These are phyloP conservation scores for Limanda limanda DNA, from an alignment of 2,113 vertebrate species.

Conservation along the genomic window DNA sequence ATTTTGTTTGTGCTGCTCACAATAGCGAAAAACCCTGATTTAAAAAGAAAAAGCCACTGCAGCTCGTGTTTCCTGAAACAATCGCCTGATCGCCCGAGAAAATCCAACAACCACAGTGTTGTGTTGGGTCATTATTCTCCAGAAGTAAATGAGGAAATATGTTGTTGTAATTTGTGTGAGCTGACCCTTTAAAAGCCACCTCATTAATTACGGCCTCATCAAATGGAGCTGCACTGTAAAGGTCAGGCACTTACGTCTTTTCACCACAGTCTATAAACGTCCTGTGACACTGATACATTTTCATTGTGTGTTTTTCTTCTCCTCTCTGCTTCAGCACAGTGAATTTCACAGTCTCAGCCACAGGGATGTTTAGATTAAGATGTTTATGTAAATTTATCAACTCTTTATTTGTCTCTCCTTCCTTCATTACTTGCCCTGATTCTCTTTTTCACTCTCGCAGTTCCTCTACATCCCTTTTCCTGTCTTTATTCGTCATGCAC, in stretches of 20 bases:
- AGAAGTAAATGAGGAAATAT: background rate
- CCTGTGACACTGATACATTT: background rate
- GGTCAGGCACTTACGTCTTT: conserved; percentile 22
- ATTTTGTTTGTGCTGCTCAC: background rate
- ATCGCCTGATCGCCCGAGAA: background rate
- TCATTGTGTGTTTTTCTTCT: background rate
- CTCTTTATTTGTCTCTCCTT: conserved; percentile 19
- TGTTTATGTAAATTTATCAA: conserved; percentile 43
- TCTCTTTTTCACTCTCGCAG: conserved; percentile 48
- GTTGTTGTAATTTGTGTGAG: conserved; percentile 15
- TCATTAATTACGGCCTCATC: conserved; percentile 33
- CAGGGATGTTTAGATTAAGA: too few species aligned
- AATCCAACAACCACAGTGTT: background rate
- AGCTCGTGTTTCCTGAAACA: background rate
- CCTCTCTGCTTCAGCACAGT: background rate
- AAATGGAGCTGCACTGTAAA: conserved; percentile 23
- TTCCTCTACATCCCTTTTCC: conserved; percentile 3
- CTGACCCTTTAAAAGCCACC: conserved; percentile 15
- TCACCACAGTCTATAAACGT: conserved; percentile 13
- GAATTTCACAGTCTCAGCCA: too few species aligned
- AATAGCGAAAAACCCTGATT: background rate
- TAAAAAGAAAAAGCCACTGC: too few species aligned
- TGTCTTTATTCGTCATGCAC: conserved; percentile 49
- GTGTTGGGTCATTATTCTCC: background rate
- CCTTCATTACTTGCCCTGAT: conserved; percentile 65